Evolutionary conservation across 2,888 invertebrate species (phyloP), one percentile per base, ranked within the genome.

Genomic region (Aelia acuminata): DNA sequence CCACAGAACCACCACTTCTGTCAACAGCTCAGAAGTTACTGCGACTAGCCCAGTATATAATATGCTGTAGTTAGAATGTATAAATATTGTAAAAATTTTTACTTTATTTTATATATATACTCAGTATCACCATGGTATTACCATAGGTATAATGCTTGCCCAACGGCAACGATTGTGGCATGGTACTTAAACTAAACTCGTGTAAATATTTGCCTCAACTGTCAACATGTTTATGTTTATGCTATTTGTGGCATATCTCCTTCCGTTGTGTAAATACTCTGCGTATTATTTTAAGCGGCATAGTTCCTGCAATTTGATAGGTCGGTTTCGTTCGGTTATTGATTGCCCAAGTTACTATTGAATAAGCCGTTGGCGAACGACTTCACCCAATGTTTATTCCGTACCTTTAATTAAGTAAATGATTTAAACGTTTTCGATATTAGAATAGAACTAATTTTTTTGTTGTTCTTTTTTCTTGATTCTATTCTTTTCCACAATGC

Each of bases 141-240:
- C 8, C 53, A 53, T 53, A 53, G 53, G n/a, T 53, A n/a, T n/a
- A 53, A 53, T 22, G n/a, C n/a, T n/a, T n/a, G 7, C 53, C 10
- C 22, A 22, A 22, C 53, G 53, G 15, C 22, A n/a, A n/a, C 7
- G 22, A n/a, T 5, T 43, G 7, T 43, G 43, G 43, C n/a, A 7
- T n/a, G 4, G 57, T 57, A 57, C 57, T 57, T 57, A 26, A 57
- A 57, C 57, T 57, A 57, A 57, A 26, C 57, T 26, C 57, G 26
- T 13, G 57, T 57, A 57, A 57, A 57, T 57, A 57, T 57, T 57
- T 26, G 26, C 10, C 26, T 26, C 26, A 57, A 57, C 26, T 57
- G 26, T 57, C 26, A 57, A 57, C 26, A 15, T 57, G 57, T 57
- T 57, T 57, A 57, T 57, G 57, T 57, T 57, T 57, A 57, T 57